A percentile compares a stretch with the other conserved stretches of the same genome.
phyloP scores from a whole-genome alignment of 2,888 invertebrate species.

The Ernsta delagoae region DNA sequence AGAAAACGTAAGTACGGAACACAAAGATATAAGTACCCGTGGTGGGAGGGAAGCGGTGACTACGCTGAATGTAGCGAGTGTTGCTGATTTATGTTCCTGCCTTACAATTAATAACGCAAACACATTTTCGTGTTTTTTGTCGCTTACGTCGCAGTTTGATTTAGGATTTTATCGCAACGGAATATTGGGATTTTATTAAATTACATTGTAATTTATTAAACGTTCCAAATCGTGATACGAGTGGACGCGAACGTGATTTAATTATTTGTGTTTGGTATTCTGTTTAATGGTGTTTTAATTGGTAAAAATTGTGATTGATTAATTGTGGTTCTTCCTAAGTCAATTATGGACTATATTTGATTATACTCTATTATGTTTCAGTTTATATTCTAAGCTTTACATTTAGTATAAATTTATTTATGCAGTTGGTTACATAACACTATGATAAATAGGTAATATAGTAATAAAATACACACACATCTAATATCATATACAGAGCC shows the following conservation, averaged over 20 bases:
- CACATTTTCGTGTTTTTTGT: conserved; percentile 19
- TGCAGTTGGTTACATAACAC: no score
- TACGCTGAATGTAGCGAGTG: conserved; percentile 20
- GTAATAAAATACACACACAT: neutral
- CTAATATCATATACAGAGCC: no score
- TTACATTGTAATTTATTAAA: conserved; percentile 22
- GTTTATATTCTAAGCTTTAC: no score
- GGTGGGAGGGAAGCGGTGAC: conserved; percentile 3
- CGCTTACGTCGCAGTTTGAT: conserved; percentile 13
- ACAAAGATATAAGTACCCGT: conserved; percentile 17
- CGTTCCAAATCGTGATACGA: neutral
- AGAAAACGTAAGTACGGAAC: conserved; percentile 43
- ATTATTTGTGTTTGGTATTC: neutral
- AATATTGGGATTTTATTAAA: conserved; percentile 14
- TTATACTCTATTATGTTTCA: no score
- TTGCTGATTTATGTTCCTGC: conserved; percentile 13
- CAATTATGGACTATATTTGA: no score
- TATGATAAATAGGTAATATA: no score
- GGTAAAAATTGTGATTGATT: no score
- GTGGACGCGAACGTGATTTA: conserved; percentile 1
- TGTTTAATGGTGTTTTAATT: neutral
- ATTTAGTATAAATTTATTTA: no score
- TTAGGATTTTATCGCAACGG: conserved; percentile 19
- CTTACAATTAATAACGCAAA: conserved; percentile 25
- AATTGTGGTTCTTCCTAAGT: no score